Conservation (phyloP, 2,797 vertebrate genomes). For the Sebastiscus albofasciatus region DNA sequence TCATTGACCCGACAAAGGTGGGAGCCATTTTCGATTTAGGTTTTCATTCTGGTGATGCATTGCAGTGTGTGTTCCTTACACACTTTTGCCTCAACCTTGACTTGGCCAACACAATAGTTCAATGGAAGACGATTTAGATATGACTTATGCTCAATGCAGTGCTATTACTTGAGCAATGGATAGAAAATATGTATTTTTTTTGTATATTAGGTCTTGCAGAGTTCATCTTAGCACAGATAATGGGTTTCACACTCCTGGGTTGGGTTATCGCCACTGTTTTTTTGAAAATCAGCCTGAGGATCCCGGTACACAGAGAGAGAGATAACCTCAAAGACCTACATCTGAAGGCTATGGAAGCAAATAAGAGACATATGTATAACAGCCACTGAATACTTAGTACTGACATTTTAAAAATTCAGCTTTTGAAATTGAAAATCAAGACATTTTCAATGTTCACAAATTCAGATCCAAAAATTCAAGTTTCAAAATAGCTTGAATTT, state of each 20-base stretch:
- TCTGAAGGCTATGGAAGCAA: background rate
- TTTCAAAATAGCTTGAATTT: no score
- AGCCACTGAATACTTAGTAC: background rate
- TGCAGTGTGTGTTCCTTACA: constrained; percentile 27
- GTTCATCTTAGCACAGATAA: constrained; percentile 8
- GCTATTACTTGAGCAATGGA: constrained; percentile 6
- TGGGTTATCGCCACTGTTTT: background rate
- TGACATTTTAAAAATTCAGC: background rate
- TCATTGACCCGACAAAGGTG: constrained; percentile 63
- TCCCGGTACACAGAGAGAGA: background rate
- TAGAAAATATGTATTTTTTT: background rate
- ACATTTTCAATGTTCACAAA: no score
- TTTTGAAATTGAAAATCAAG: no score
- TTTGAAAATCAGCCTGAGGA: background rate
- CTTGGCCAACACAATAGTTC: constrained; percentile 7
- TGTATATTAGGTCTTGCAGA: background rate
- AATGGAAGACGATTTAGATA: constrained; percentile 39
- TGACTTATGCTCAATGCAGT: constrained; percentile 5
- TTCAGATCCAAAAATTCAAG: no score
- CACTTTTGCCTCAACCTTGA: constrained; percentile 39
- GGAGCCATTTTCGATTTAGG: constrained; percentile 56
- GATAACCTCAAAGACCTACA: constrained; percentile 1
- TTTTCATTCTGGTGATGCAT: constrained; percentile 61
- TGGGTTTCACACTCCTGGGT: background rate
- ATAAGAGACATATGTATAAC: background rate